Base-by-base conservation (phyloP, 2,888 invertebrate genomes). In the Lithophane socia region DNA sequence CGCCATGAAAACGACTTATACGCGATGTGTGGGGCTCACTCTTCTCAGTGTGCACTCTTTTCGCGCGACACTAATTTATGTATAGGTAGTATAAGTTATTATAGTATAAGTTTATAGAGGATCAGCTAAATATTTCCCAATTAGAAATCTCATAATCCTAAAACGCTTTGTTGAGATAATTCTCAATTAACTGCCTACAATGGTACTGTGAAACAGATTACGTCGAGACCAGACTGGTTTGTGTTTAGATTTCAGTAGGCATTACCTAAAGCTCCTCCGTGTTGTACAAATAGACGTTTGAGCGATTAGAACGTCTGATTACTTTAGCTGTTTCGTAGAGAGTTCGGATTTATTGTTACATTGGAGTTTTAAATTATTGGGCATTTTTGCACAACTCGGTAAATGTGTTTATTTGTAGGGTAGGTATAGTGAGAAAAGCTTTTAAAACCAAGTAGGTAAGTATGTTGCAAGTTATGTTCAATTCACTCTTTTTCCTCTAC, bases 231-330 rank as follows among this genome's bases (percentile, higher is more conserved):
- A 44, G 66, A 52, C 65, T 52, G 44, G 49, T 21, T 79, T 65
- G 24, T 83, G 70, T 83, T 70, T 29, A 66, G 54, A 66, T 78
- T 54, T 78, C 79, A 47, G 79, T 42, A 49, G 42, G 66, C 69
- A 21, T 83, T 65, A 37, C 42, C 12, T 52, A 37, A 58, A 54
- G 65, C 69, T 42, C 21, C 44, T 56, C 49, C 24, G 83, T 70
- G 60, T 58, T 80, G 66, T 24, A n/a, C 21, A 80, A 83, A 79
- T 44, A 70, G 37, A 83, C 12, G 61, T 47, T 56, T 61, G 24
- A 63, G 79, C 60, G 70, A 83, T 83, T 83, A 78, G 60, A 69
- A 29, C 47, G 42, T 69, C 75, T 77, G 69, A 56, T 77, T 69
- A 64, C 49, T 80, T 80, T n/a, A 29, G 42, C n/a, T 42, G 29